Evolutionary conservation across 2,797 vertebrate genomes (phyloP).

Genomic region (Neopelma chrysocephalum): DNA sequence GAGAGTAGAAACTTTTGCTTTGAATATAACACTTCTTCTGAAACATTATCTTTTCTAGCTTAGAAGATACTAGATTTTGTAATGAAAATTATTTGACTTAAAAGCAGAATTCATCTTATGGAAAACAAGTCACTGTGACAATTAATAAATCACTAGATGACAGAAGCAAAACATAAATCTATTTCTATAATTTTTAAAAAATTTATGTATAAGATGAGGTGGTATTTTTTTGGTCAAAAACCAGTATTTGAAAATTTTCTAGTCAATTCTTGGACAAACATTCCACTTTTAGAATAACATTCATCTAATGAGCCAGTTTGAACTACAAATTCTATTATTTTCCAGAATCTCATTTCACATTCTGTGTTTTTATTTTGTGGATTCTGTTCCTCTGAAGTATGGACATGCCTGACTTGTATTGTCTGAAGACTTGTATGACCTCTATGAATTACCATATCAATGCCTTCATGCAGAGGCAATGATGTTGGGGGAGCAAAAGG

Average conservation of each 20-base stretch:
- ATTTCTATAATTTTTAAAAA: neutral
- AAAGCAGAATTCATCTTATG: neutral
- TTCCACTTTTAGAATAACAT: neutral
- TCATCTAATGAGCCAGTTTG: neutral
- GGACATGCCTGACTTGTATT: accelerated
- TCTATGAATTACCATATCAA: neutral
- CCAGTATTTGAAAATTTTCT: neutral
- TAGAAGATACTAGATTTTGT: neutral
- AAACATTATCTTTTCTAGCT: neutral
- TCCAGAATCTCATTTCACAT: neutral
- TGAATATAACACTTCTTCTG: neutral
- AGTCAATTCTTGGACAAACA: neutral
- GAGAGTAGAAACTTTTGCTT: neutral
- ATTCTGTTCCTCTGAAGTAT: neutral
- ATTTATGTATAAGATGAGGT: neutral
- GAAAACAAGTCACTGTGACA: neutral
- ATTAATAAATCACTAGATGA: neutral
- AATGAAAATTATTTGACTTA: neutral
- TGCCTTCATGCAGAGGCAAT: neutral
- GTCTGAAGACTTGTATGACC: neutral
- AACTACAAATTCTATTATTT: neutral
- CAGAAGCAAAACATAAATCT: neutral
- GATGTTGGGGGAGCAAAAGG: neutral
- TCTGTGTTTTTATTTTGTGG: neutral
- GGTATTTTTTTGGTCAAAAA: neutral